phyloP scores from a whole-genome alignment of 2,113 vertebrate genomes.

The Helogale parvula region DNA sequence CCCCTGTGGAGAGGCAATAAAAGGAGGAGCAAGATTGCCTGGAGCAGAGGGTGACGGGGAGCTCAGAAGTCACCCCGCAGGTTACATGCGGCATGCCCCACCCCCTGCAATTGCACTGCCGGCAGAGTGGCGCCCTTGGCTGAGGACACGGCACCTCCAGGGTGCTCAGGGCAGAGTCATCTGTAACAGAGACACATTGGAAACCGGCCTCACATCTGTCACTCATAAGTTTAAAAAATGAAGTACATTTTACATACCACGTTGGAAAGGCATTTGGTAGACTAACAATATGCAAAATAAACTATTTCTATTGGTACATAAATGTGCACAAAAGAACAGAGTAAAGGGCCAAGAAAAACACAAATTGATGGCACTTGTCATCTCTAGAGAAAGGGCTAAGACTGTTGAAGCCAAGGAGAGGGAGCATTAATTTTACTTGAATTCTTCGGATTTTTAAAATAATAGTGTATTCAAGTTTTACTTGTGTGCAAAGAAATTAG shows the following conservation, averaged over 20 bases:
- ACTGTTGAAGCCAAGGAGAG: neutral
- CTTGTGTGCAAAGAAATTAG: neutral
- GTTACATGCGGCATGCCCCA: fast-evolving
- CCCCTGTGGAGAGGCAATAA: neutral
- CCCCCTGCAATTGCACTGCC: neutral
- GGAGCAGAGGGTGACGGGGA: neutral
- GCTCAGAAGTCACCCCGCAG: neutral
- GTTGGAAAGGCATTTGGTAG: neutral
- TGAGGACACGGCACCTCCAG: fast-evolving
- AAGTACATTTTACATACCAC: neutral
- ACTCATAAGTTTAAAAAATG: neutral
- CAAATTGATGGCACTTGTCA: neutral
- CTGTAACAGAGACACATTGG: neutral
- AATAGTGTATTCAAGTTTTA: neutral
- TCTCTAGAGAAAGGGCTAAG: neutral
- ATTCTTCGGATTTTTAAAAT: neutral
- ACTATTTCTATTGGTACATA: neutral
- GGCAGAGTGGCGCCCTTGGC: neutral
- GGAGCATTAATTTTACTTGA: neutral
- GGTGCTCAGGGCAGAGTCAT: neutral
- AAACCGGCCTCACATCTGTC: neutral
- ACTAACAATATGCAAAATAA: neutral
- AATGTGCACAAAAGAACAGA: neutral
- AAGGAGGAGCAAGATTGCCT: neutral
- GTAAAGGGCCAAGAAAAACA: neutral